Conservation (phyloP, 35 echinoderm and acorn worm genomes). For the Holothuria glaberrima region DNA sequence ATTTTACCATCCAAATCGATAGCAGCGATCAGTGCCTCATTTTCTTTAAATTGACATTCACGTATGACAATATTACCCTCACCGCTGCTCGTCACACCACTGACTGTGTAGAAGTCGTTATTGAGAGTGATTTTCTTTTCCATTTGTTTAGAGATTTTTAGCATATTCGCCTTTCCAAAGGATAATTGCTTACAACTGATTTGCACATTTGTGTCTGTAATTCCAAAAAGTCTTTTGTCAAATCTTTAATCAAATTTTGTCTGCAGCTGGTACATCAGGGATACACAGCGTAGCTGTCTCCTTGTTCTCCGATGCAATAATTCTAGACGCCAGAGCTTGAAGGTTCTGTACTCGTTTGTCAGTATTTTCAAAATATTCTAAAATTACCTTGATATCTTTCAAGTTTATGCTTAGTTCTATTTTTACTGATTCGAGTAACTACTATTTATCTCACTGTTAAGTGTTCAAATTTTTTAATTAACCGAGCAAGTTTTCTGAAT, state of each 20-base stretch:
- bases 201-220: not conserved
- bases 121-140: not conserved
- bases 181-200: not conserved
- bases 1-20: not conserved
- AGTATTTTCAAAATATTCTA: constrained; percentile 15
- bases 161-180: not conserved
- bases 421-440: not conserved
- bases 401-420: not conserved
- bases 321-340: not conserved
- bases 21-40: not conserved
- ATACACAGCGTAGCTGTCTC: not conserved
- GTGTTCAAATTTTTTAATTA: not conserved
- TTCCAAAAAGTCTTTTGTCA: not conserved
- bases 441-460: not conserved
- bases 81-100: not conserved
- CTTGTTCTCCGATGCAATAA: not conserved
- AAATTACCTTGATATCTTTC: not conserved
- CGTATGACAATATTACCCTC: constrained; percentile 10
- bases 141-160: not conserved
- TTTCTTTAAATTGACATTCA: not conserved
- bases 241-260: not conserved
- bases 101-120: not conserved
- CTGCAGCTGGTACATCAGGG: not conserved
- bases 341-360: constrained; percentile 17
- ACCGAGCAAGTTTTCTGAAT: not conserved